Evolutionary conservation across 1,140 invertebrate genomes (phyloP).

Genomic region (Drosophila parvula): DNA sequence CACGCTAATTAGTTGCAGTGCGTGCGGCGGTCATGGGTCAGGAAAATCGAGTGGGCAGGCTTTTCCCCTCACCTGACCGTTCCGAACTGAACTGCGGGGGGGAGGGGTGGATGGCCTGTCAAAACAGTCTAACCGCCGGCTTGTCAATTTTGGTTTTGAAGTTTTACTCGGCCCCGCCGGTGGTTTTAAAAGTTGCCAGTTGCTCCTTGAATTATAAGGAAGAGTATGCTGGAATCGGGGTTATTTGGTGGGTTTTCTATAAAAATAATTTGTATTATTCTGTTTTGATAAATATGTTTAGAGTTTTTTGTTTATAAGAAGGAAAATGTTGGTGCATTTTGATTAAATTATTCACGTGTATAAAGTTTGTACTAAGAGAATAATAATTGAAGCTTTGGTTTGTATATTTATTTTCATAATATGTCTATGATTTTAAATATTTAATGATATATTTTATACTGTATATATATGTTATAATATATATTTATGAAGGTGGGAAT

Average conservation of each 20-base stretch:
- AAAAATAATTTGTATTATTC: neutral
- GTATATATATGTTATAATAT: too few relatives aligned
- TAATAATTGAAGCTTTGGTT: neutral
- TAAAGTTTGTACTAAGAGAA: neutral
- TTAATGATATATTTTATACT: too few relatives aligned
- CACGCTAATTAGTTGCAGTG: slow-evolving; percentile 64
- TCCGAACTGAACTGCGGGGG: neutral
- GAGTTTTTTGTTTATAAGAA: neutral
- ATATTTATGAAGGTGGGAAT: too few relatives aligned
- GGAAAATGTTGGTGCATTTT: neutral
- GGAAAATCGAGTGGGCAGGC: neutral
- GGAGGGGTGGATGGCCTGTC: slow-evolving; percentile 26
- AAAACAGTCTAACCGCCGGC: slow-evolving; percentile 55
- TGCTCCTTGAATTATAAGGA: neutral
- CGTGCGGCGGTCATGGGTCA: slow-evolving; percentile 13
- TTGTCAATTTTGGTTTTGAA: slow-evolving; percentile 63
- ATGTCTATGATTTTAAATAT: neutral
- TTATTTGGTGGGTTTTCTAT: neutral
- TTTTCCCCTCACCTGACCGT: slow-evolving; percentile 17
- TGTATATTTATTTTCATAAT: neutral
- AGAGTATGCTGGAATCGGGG: neutral
- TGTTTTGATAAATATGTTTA: neutral
- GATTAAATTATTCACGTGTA: neutral
- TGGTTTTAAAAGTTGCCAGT: slow-evolving; percentile 36
- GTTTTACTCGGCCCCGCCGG: slow-evolving; percentile 41